phyloP scores from a whole-genome alignment of 1,140 invertebrate species.

The Spodoptera litura region DNA sequence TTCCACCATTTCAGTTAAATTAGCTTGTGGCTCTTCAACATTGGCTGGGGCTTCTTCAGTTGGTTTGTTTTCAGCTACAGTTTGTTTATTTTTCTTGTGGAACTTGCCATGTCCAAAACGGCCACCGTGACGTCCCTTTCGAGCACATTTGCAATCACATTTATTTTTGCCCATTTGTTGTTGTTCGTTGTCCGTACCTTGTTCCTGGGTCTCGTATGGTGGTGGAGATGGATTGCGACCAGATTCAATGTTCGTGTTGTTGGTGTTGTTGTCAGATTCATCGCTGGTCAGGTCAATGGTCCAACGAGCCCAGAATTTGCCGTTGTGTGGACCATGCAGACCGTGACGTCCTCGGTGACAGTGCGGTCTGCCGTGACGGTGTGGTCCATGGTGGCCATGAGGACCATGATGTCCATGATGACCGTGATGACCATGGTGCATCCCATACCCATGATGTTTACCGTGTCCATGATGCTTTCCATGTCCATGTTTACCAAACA shows the following conservation, averaged over 20 bases:
- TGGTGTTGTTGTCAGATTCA: background rate
- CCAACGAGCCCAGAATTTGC: slow-evolving; percentile 4
- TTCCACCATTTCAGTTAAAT: slow-evolving; percentile 44
- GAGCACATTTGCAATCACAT: slow-evolving; percentile 17
- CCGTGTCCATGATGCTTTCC: background rate
- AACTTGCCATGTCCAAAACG: background rate
- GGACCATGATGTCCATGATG: slow-evolving; percentile 14
- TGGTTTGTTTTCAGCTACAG: slow-evolving; percentile 3
- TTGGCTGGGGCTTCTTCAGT: slow-evolving; percentile 16
- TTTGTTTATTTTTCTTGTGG: background rate
- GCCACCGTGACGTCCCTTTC: slow-evolving; percentile 4
- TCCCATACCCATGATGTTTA: background rate
- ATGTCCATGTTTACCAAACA: slow-evolving; percentile 17
- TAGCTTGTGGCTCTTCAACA: slow-evolving; percentile 4
- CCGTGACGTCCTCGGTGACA: background rate
- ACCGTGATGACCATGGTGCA: slow-evolving; percentile 11
- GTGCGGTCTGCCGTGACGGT: slow-evolving; percentile 1
- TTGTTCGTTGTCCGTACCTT: background rate
- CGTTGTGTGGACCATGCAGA: background rate
- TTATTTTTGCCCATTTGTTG: background rate
- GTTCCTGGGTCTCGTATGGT: background rate
- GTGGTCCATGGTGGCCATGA: slow-evolving; percentile 5
- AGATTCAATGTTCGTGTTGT: background rate
- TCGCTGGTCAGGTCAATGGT: slow-evolving; percentile 20
- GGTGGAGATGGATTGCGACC: background rate